Base-by-base conservation (phyloP, 2,797 vertebrate genomes). In the Brachyrhaphis roseni region DNA sequence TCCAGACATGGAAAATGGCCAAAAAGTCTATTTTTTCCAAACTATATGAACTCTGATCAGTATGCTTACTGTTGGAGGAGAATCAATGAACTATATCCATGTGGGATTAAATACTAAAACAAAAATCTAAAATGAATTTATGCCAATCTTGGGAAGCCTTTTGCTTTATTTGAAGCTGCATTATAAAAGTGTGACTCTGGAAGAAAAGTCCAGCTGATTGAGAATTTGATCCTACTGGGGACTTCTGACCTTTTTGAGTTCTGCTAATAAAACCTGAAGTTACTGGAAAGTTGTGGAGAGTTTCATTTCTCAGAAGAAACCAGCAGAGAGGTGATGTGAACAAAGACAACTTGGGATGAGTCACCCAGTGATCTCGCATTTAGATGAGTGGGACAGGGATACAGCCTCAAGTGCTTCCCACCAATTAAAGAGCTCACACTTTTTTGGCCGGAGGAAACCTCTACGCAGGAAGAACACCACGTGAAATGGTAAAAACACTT, bases 31-130 rank as follows among this genome's bases (percentile, higher is more conserved):
- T 2, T 23, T 53, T 53, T 53, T 53, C 20, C 49, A 53, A 23
- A 53, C 49, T 53, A 53, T 18, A 18, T 49, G 1, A 18, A 51
- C 49, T 55, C 55, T 57, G 55, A 57, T 28, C 11, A 57, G n/a
- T 13, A 57, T 57, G n/a, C 18, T 82, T 15, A 47, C 28, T 80
- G 39, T 79, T 72, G 68, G 84, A 86, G 57, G 10, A 53, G 49
- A 80, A 81, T 86, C 79, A 77, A 84, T 79, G 85, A 55, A 64
- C 80, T 47, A 71, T 74, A 81, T 83, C 79, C 68, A 84, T 78
- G 89, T 78, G 80, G 83, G 91, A 89, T 87, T 75, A 73, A 85
- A 85, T 70, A 83, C 23, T 81, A 83, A 86, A 74, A 77, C 23
- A 8, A 76, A 72, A 82, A 83, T 62, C 86, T 78, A 57, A 79